Base-by-base conservation (phyloP, 2,888 invertebrate species). In the Aphodius sticticus region DNA sequence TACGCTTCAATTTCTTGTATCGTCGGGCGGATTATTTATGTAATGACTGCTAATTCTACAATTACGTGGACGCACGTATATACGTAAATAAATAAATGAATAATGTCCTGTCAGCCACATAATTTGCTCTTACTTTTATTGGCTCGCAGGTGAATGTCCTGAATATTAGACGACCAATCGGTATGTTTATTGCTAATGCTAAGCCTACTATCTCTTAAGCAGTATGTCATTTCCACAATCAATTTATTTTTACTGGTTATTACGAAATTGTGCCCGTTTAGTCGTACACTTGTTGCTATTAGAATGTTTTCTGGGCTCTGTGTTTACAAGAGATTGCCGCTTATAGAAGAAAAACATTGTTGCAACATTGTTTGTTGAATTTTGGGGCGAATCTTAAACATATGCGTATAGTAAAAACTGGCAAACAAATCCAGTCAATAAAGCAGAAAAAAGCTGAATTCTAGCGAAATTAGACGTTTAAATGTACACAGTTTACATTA, bases 31-130 rank as follows among this genome's bases (percentile, higher is more conserved):
- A 26, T 26, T 26, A 26, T 26, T 26, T 26, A 26, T 26, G 26
- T 26, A 53, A 53, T 53, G 53, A 12, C 12, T 53, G 53, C 53
- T 53, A 53, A 53, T 53, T 53, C 53, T 53, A 53, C 12, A 53
- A 53, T 53, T 53, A 53, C 12, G 53, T 12, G 53, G 12, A 53
- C 26, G 26, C 26, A 53, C 12, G 53, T 7, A 53, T 12, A 53
- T 53, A 53, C 53, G 53, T 53, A 53, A 53, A 53, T 53, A 53
- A 53, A 53, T 53, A 53, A 53, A 53, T 53, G 53, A 53, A 53
- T 53, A 53, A 53, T 53, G 53, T 53, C 53, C 53, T 53, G 53
- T 12, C 53, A 53, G 53, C 53, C 26, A 5, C 53, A 53, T 12
- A 53, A 53, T 53, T 53, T 53, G 53, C 53, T 53, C 53, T 53